A percentile compares a stretch with the other conserved stretches of the same genome.
These are phyloP conservation scores for Noctua janthe DNA, from an alignment of 2,888 invertebrate genomes.

Conservation along the genomic window DNA sequence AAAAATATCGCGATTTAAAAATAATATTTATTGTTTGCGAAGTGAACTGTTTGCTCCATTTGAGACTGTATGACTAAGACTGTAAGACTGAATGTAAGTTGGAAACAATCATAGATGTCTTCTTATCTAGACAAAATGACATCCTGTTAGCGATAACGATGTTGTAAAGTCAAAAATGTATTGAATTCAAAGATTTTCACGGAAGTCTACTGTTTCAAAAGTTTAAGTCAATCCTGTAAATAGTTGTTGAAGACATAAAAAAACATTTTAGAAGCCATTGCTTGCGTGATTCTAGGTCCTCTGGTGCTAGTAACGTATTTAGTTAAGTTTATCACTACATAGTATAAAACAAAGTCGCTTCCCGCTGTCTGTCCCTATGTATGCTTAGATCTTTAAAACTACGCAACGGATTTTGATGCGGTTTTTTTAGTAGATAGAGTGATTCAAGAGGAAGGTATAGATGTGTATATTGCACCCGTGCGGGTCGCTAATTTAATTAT, in stretches of 20 bases:
- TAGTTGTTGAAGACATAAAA: background rate
- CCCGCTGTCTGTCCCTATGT: too few relatives aligned
- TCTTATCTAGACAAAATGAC: background rate
- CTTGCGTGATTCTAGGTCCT: background rate
- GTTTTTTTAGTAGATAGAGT: too few relatives aligned
- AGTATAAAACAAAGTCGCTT: too few relatives aligned
- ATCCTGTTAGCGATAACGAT: background rate
- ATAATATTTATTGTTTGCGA: constrained; percentile 29
- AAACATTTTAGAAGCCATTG: background rate
- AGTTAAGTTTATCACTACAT: too few relatives aligned
- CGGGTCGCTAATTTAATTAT: too few relatives aligned
- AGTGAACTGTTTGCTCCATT: constrained; percentile 3
- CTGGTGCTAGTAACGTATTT: background rate
- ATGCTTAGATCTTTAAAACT: too few relatives aligned
- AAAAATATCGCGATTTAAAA: constrained; percentile 34
- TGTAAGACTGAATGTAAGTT: background rate
- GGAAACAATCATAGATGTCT: background rate
- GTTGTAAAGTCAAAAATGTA: background rate
- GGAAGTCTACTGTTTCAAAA: background rate
- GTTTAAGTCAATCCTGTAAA: background rate
- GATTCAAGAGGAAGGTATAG: too few relatives aligned
- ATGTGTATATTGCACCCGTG: too few relatives aligned
- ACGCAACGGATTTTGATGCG: too few relatives aligned
- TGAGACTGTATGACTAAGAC: background rate
- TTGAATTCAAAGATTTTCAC: background rate